Conservation (phyloP, 2,888 invertebrate species). For the Drosophila merina region DNA sequence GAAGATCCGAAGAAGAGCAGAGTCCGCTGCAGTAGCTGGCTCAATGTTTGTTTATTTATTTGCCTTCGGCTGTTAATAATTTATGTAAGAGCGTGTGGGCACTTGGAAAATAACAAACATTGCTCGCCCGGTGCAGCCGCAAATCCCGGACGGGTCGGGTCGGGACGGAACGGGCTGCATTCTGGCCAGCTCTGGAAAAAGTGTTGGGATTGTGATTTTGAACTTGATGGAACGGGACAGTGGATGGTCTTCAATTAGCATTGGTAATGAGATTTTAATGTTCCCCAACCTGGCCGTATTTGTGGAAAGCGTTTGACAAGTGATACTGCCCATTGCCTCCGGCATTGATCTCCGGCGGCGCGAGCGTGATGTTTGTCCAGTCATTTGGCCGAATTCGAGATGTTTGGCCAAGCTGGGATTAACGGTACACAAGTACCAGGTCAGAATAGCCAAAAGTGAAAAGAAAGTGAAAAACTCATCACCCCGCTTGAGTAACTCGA, state of each 20-base stretch:
- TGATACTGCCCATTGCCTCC: conserved; percentile 13
- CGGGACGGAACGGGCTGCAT: not conserved
- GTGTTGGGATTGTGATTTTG: conserved; percentile 38
- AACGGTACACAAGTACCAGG: conserved; percentile 12
- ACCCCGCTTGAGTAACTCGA: not conserved
- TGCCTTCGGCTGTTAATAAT: conserved; percentile 79
- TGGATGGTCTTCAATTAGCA: conserved; percentile 65
- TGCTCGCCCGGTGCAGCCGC: conserved; percentile 31
- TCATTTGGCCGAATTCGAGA: conserved; percentile 29
- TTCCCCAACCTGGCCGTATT: conserved; percentile 48
- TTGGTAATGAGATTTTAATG: conserved; percentile 76
- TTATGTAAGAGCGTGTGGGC: conserved; percentile 80
- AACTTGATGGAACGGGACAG: conserved; percentile 27
- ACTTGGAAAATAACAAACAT: conserved; percentile 77
- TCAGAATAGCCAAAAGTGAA: too few species aligned
- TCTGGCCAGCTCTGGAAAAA: conserved; percentile 19
- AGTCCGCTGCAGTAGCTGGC: conserved; percentile 24
- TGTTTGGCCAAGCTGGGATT: conserved; percentile 26
- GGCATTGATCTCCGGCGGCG: conserved; percentile 46
- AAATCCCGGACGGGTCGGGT: not conserved
- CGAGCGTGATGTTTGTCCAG: conserved; percentile 67
- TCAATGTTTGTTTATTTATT: conserved; percentile 76
- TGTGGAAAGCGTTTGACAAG: conserved; percentile 59
- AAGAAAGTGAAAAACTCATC: too few species aligned
- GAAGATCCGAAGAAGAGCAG: conserved; percentile 14